A percentile compares a stretch with the other conserved stretches of the same genome.
Evolutionary conservation across 2,888 invertebrate genomes (phyloP).

Genomic region (Junonia oenone): DNA sequence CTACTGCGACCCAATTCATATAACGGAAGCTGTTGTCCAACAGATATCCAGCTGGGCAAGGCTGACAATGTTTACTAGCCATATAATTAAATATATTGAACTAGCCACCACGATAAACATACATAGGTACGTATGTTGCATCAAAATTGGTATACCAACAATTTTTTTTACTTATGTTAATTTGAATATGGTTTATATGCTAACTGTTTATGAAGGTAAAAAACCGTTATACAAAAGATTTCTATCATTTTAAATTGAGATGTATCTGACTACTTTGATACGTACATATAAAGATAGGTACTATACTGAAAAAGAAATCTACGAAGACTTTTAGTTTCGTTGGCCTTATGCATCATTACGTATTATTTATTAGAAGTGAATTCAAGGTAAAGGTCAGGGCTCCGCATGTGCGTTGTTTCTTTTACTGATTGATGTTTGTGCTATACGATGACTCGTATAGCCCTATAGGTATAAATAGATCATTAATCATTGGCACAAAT

Average conservation of each 20-base stretch:
- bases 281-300: too few relatives aligned
- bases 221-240: too few relatives aligned
- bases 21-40: constrained; percentile 53
- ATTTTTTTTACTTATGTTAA: too few relatives aligned
- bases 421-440: constrained; percentile 7
- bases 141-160: too few relatives aligned
- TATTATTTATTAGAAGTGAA: neutral
- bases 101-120: too few relatives aligned
- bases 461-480: constrained; percentile 16
- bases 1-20: constrained; percentile 66
- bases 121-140: too few relatives aligned
- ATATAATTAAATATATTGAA: too few relatives aligned
- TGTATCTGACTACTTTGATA: too few relatives aligned
- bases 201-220: too few relatives aligned
- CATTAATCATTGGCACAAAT: constrained; percentile 24
- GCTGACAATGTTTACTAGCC: constrained; percentile 7
- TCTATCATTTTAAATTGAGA: too few relatives aligned
- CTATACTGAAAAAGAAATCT: neutral
- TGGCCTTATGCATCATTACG: neutral
- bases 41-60: constrained; percentile 38
- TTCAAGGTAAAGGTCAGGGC: constrained; percentile 20
- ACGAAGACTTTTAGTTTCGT: constrained; percentile 19
- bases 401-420: constrained; percentile 16
- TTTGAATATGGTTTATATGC: too few relatives aligned
- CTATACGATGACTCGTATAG: constrained; percentile 1